Evolutionary conservation across 2,113 vertebrate species (phyloP).

Genomic region (Nycticryphes semicollaris): DNA sequence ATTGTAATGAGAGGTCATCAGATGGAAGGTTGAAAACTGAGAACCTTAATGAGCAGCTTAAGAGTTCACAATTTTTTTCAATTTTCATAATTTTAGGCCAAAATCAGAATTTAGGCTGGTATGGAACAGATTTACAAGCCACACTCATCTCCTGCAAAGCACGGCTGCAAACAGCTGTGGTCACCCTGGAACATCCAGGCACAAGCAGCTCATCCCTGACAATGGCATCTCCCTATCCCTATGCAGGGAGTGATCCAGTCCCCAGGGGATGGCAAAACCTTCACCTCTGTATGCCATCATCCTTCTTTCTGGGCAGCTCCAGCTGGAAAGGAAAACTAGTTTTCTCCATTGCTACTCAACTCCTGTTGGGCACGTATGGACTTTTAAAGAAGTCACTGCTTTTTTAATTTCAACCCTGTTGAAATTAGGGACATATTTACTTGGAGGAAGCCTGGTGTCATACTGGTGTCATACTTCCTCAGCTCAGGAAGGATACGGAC

Average conservation of each 20-base stretch:
- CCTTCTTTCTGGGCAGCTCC: not conserved
- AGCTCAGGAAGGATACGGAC: too few species aligned
- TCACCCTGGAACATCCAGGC: not conserved
- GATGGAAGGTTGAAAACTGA: not conserved
- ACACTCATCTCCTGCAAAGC: not conserved
- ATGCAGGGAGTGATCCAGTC: accelerated
- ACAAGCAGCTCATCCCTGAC: not conserved
- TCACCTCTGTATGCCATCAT: accelerated
- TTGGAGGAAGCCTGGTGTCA: accelerated
- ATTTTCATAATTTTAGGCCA: not conserved
- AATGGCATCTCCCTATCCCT: not conserved
- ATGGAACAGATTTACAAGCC: not conserved
- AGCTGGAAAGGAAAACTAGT: not conserved
- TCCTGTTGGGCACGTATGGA: not conserved
- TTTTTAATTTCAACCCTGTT: not conserved
- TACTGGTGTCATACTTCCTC: not conserved
- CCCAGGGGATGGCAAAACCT: accelerated
- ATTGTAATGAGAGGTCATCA: not conserved
- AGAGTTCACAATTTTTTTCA: not conserved
- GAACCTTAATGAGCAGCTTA: not conserved
- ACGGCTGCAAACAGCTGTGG: not conserved
- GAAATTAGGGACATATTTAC: not conserved
- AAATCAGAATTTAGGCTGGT: not conserved
- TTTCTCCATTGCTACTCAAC: not conserved
- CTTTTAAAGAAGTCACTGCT: not conserved